Percentiles rank a stretch among this genome's conserved stretches.
Evolutionary conservation across 2,888 invertebrate species (phyloP).

Genomic region (Drosophila sordidapex): DNA sequence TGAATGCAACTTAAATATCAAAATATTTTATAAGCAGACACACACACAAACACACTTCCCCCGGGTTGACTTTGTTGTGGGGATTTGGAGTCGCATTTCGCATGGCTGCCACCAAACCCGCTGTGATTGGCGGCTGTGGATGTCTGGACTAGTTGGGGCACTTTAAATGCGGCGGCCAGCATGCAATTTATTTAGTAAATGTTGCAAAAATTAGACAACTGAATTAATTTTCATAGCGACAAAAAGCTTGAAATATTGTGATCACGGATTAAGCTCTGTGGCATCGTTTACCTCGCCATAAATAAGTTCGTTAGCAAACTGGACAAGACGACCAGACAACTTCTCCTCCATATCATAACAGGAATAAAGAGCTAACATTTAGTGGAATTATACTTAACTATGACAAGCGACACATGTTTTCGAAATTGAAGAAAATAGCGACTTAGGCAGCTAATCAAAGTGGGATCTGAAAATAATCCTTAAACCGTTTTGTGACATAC

Average conservation of each 20-base stretch:
- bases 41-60: neutral
- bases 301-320: slow-evolving; percentile 69
- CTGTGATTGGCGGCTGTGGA: slow-evolving; percentile 32
- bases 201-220: slow-evolving; percentile 77
- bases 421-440: neutral
- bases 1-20: slow-evolving; percentile 85
- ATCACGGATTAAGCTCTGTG: slow-evolving; percentile 53
- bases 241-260: slow-evolving; percentile 80
- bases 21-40: slow-evolving; percentile 77
- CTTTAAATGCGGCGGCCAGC: slow-evolving; percentile 36
- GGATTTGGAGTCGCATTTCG: slow-evolving; percentile 50
- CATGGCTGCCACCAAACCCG: slow-evolving; percentile 36
- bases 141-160: slow-evolving; percentile 31
- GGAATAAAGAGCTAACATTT: slow-evolving; percentile 3
- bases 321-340: slow-evolving; percentile 21
- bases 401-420: neutral
- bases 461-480: neutral
- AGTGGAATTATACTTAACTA: neutral
- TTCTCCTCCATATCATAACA: slow-evolving; percentile 11
- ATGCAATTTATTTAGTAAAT: slow-evolving; percentile 76
- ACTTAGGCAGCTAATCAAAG: neutral
- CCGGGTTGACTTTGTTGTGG: slow-evolving; percentile 29
- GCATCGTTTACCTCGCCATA: slow-evolving; percentile 29
- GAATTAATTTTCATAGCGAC: slow-evolving; percentile 77
- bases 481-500: neutral